Conservation (phyloP, 2,113 vertebrate genomes). For the Percopsis transmontana region DNA sequence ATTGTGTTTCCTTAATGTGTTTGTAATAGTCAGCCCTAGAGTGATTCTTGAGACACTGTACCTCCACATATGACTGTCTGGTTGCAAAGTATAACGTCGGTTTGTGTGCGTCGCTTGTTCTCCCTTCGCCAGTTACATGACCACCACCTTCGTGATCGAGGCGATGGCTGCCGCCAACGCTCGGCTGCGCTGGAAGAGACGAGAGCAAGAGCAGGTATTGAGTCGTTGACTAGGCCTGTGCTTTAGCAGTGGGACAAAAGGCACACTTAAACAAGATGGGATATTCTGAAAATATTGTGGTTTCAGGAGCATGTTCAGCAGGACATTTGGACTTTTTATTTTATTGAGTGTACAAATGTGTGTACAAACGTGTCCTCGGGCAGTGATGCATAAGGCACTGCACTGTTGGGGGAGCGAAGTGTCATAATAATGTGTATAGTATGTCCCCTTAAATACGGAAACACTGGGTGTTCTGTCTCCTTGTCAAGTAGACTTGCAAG, state of each 20-base stretch:
- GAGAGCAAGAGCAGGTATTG: constrained; percentile 92
- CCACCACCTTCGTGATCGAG: constrained; percentile 96
- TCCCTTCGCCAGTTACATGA: constrained; percentile 85
- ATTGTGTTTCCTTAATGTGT: background rate
- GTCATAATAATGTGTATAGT: background rate
- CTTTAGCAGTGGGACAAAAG: too few species aligned
- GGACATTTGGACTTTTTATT: too few species aligned
- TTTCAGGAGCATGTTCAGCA: too few species aligned
- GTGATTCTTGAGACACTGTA: background rate
- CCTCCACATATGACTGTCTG: background rate
- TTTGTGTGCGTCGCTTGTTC: background rate
- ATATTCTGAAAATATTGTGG: too few species aligned
- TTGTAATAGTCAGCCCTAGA: background rate
- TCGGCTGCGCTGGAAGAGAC: constrained; percentile 92
- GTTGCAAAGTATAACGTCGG: background rate
- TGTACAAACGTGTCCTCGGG: too few species aligned
- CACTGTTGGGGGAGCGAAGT: too few species aligned
- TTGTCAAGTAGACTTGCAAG: background rate
- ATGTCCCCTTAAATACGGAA: background rate
- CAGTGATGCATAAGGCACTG: too few species aligned
- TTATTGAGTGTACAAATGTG: too few species aligned
- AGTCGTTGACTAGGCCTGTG: too few species aligned
- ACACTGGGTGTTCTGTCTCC: background rate
- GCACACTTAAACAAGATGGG: too few species aligned
- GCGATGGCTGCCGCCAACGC: constrained; percentile 98